Percentiles rank a stretch among this genome's conserved stretches.
These are phyloP conservation scores for Ganaspis brasiliensis DNA, from an alignment of 2,888 invertebrate species.

Conservation along the genomic window DNA sequence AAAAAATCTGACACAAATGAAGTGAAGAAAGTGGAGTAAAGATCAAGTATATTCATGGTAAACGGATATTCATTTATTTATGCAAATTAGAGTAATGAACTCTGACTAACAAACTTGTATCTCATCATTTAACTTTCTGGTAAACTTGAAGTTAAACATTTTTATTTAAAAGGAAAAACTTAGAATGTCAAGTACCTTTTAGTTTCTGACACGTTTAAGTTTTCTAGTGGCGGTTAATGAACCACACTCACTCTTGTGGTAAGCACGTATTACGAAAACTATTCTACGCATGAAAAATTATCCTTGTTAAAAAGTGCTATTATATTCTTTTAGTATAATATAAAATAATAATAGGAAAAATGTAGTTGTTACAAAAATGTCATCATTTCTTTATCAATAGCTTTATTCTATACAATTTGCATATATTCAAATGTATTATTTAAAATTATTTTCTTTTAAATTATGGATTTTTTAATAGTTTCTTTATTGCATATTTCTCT, in stretches of 20 bases:
- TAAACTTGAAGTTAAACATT: not conserved
- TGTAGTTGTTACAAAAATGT: not conserved
- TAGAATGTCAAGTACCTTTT: slow-evolving; percentile 13
- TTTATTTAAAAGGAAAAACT: not conserved
- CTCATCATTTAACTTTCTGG: not conserved
- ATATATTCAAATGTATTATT: no score
- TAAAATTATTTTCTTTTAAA: no score
- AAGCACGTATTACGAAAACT: slow-evolving; percentile 13
- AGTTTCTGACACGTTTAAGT: not conserved
- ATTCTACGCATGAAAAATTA: slow-evolving; percentile 12
- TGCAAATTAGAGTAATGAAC: slow-evolving; percentile 8
- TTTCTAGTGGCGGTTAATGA: slow-evolving; percentile 7
- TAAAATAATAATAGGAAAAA: not conserved
- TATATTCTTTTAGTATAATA: not conserved
- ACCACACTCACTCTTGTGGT: not conserved
- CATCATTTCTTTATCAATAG: no score
- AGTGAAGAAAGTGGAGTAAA: slow-evolving; percentile 25
- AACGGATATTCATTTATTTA: not conserved
- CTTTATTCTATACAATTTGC: no score
- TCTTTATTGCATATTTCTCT: no score
- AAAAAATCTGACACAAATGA: not conserved
- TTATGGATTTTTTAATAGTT: no score
- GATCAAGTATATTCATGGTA: slow-evolving; percentile 2
- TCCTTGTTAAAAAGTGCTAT: not conserved
- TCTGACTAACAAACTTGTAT: slow-evolving; percentile 14